Base-by-base conservation (phyloP, 2,113 vertebrate species). In the Xiphophorus maculatus region DNA sequence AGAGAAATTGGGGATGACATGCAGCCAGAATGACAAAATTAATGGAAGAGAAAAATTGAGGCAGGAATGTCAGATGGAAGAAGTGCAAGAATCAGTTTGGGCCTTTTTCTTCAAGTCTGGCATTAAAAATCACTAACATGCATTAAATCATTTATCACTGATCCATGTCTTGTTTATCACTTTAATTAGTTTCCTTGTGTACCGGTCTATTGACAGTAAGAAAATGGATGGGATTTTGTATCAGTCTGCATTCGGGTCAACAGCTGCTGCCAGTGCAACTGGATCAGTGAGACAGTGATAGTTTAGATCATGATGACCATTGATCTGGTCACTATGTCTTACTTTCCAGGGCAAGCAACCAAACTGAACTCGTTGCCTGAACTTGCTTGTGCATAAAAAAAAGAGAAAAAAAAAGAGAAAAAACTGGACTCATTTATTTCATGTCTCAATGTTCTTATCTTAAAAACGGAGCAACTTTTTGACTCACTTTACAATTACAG, bases 1-100 rank as follows among this genome's bases (percentile, higher is more conserved):
- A 76, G 51, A 32, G 70, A 84, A 77, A 80, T 73, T 54, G 77
- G 60, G 17, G 77, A 69, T 51, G 82, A 80, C 73, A 73, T 51
- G 73, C 74, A 61, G 74, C 66, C 79, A 81, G 69, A 84, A 80
- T 76, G 79, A 88, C 84, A 87, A 62, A 32, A 79, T 81, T 88
- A 84, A 89, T 89, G 67, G 64, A 80, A 90, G 81, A 86, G 77
- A 78, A 88, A 37, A 88, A 87, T 84, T 81, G 84, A 72, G 66
- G 70, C 67, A 66, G 64, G 66, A 87, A 82, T 85, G 74, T 74
- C 69, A 75, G 73, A 71, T 30, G 25, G 78, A 68, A 63, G 60
- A 82, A 72, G 71, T 65, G 61, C 9, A 66, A 75, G 76, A 71
- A 79, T 74, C 79, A 85, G 74, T 85, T 66, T 72, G 54, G 19